A percentile compares a stretch with the other conserved stretches of the same genome.
These are phyloP conservation scores for Anseranas semipalmata DNA, from an alignment of 2,113 vertebrate species.

Conservation along the genomic window DNA sequence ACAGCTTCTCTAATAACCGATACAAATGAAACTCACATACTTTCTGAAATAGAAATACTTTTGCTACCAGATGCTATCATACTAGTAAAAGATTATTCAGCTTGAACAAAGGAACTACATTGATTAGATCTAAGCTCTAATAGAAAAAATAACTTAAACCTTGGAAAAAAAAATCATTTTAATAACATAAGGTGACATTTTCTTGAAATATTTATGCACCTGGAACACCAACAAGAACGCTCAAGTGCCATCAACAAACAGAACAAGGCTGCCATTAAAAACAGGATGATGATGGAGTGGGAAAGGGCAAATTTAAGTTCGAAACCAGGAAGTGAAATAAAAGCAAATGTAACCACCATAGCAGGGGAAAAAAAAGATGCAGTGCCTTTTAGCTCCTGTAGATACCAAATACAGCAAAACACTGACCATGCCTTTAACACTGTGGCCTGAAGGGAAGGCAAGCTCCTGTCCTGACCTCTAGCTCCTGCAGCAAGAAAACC, in stretches of 20 bases:
- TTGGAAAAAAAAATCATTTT: neutral
- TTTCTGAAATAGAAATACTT: neutral
- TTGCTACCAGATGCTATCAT: neutral
- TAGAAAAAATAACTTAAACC: neutral
- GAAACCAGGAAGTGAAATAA: neutral
- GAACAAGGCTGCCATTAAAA: neutral
- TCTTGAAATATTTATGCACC: neutral
- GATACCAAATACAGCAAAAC: neutral
- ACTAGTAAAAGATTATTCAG: neutral
- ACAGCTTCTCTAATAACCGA: neutral
- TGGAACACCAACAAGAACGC: neutral
- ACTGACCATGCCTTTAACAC: neutral
- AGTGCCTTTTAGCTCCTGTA: neutral
- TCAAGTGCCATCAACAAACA: neutral
- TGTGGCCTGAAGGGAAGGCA: neutral
- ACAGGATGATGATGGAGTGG: neutral
- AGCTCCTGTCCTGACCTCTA: neutral
- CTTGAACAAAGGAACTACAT: neutral
- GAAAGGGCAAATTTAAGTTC: neutral
- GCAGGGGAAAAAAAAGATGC: neutral
- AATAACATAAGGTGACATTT: neutral
- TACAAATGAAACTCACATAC: neutral
- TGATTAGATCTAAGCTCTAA: neutral
- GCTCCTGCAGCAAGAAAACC: neutral
- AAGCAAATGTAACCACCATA: neutral